phyloP scores from a whole-genome alignment of 2,113 vertebrate genomes.

The Nesospiza acunhae region DNA sequence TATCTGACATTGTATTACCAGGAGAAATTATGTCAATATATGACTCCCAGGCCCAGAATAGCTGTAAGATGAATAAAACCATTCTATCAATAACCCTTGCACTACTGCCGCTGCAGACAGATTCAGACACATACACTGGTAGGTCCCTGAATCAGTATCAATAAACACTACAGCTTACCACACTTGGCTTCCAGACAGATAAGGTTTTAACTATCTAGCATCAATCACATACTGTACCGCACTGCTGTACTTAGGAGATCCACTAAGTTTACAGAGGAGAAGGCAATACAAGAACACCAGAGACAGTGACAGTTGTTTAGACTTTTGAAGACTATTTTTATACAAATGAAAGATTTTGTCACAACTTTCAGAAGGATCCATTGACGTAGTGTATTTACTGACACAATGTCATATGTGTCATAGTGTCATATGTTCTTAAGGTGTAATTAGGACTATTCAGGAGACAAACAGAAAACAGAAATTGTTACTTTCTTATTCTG shows the following conservation, averaged over 20 bases:
- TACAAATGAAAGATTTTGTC: background rate
- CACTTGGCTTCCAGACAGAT: background rate
- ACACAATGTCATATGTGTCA: background rate
- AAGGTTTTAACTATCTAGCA: conserved; percentile 15
- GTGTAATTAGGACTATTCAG: background rate
- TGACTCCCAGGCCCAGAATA: background rate
- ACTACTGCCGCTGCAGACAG: background rate
- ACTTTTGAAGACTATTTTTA: background rate
- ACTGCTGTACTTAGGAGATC: background rate
- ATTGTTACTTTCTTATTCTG: background rate
- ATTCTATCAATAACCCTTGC: background rate
- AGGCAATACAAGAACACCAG: background rate
- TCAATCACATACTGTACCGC: background rate
- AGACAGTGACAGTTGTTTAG: background rate
- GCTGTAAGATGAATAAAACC: conserved; percentile 30
- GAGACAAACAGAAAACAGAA: background rate
- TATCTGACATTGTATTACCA: background rate
- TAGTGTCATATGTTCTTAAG: background rate
- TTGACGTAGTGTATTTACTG: background rate
- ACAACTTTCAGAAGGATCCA: background rate
- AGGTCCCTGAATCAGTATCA: background rate
- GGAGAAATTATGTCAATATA: background rate
- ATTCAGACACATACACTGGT: background rate
- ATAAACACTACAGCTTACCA: background rate
- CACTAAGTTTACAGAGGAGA: background rate